Percentiles rank a stretch among this genome's conserved stretches.
phyloP scores from a whole-genome alignment of 1,140 invertebrate genomes.

The Cyclargus thomasi region DNA sequence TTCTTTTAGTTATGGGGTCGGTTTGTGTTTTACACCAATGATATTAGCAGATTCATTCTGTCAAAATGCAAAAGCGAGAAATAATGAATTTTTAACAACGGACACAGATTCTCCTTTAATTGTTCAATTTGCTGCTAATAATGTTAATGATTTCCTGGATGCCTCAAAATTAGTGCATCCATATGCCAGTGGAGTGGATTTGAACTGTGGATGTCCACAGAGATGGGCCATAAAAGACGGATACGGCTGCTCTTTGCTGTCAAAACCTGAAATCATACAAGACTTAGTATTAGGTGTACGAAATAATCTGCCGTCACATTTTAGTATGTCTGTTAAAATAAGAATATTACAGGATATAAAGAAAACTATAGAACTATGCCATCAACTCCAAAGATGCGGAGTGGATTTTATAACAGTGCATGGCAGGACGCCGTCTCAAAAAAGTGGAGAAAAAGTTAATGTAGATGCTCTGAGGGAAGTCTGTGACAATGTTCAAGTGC shows the following conservation, averaged over 20 bases:
- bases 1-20: slow-evolving; percentile 83
- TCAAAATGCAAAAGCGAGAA: slow-evolving; percentile 89
- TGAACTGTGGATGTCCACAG: slow-evolving; percentile 98
- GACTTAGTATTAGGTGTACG: slow-evolving; percentile 87
- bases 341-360: slow-evolving; percentile 79
- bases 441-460: slow-evolving; percentile 86
- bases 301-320: slow-evolving; percentile 82
- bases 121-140: slow-evolving; percentile 96
- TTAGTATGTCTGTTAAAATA: slow-evolving; percentile 95
- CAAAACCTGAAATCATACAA: slow-evolving; percentile 88
- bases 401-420: slow-evolving; percentile 93
- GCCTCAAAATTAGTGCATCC: slow-evolving; percentile 89
- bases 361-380: slow-evolving; percentile 77
- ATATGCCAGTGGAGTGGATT: slow-evolving; percentile 93
- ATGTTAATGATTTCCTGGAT: slow-evolving; percentile 86
- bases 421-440: slow-evolving; percentile 89
- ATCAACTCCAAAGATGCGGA: slow-evolving; percentile 88
- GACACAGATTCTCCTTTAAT: slow-evolving; percentile 88
- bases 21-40: slow-evolving; percentile 97
- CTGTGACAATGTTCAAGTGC: slow-evolving; percentile 83
- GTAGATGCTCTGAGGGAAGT: slow-evolving; percentile 83
- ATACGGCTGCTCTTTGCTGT: slow-evolving; percentile 90
- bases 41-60: slow-evolving; percentile 96
- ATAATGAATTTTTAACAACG: slow-evolving; percentile 92
- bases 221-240: slow-evolving; percentile 94